Evolutionary conservation across 2,113 vertebrate species (phyloP).

Genomic region (Trematocara marginatum): DNA sequence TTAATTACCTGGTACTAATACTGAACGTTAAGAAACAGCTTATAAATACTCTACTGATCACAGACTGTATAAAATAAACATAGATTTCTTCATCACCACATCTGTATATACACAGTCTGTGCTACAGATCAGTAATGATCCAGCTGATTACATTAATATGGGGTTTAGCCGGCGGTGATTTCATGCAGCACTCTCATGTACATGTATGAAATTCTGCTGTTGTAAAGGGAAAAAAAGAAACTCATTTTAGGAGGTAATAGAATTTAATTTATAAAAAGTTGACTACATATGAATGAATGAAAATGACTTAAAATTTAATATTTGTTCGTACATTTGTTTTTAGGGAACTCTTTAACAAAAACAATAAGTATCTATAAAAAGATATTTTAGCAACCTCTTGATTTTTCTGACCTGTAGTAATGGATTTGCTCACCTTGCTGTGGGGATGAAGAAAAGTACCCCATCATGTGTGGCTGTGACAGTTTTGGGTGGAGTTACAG

Average conservation of each 20-base stretch:
- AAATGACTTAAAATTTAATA: not conserved
- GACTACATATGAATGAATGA: not conserved
- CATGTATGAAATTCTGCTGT: not conserved
- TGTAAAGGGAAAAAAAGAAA: not conserved
- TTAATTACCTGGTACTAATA: not conserved
- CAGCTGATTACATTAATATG: not conserved
- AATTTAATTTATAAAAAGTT: not conserved
- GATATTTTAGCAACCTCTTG: not conserved
- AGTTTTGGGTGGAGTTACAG: not conserved
- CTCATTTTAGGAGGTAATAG: not conserved
- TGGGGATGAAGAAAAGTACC: not conserved
- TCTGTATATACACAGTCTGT: not conserved
- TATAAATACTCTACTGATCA: not conserved
- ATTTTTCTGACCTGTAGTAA: not conserved
- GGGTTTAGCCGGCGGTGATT: rapidly evolving
- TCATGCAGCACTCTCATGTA: not conserved
- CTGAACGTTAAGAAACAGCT: not conserved
- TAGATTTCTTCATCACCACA: not conserved
- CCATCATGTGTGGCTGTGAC: not conserved
- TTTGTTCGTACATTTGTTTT: not conserved
- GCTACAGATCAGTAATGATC: not conserved
- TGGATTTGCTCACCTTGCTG: not conserved
- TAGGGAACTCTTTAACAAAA: not conserved
- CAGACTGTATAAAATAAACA: not conserved
- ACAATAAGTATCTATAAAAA: not conserved